Evolutionary conservation across 2,888 invertebrate genomes (phyloP).

Genomic region (Hydrotaea diabolus): DNA sequence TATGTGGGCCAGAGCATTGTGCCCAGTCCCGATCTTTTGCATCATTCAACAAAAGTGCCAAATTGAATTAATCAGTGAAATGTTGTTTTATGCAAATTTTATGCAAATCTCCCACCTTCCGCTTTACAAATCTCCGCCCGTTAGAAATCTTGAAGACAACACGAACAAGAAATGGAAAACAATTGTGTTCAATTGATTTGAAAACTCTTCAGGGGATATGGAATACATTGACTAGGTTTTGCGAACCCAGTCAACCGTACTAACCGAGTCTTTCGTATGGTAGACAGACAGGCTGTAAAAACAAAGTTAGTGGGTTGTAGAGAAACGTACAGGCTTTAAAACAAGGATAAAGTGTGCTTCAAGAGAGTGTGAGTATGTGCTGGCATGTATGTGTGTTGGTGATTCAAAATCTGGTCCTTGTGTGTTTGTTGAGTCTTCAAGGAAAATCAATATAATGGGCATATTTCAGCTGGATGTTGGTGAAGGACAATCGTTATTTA

Average conservation of each 20-base stretch:
- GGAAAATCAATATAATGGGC: slow-evolving; percentile 12
- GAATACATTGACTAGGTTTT: not conserved
- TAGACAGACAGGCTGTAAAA: not conserved
- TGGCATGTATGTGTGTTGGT: not conserved
- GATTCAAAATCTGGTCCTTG: not conserved
- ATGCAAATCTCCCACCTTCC: not conserved
- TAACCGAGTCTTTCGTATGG: not conserved
- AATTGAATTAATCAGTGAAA: slow-evolving; percentile 25
- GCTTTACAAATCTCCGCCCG: not conserved
- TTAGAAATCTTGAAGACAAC: not conserved
- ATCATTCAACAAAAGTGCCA: not conserved
- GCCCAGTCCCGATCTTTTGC: not conserved
- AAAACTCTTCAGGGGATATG: slow-evolving; percentile 3
- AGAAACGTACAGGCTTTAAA: not conserved
- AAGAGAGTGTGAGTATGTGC: not conserved
- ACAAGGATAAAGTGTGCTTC: not conserved
- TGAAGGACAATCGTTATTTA: not conserved
- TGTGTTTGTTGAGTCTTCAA: not conserved
- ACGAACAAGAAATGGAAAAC: slow-evolving; percentile 16
- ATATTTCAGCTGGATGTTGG: not conserved
- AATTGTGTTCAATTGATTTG: slow-evolving; percentile 29
- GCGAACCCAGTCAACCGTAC: not conserved
- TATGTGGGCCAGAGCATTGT: not conserved
- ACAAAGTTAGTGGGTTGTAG: not conserved
- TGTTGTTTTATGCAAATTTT: slow-evolving; percentile 26